These are phyloP conservation scores for Callospermophilus lateralis DNA, from an alignment of 2,113 vertebrate genomes.

Conservation along the genomic window DNA sequence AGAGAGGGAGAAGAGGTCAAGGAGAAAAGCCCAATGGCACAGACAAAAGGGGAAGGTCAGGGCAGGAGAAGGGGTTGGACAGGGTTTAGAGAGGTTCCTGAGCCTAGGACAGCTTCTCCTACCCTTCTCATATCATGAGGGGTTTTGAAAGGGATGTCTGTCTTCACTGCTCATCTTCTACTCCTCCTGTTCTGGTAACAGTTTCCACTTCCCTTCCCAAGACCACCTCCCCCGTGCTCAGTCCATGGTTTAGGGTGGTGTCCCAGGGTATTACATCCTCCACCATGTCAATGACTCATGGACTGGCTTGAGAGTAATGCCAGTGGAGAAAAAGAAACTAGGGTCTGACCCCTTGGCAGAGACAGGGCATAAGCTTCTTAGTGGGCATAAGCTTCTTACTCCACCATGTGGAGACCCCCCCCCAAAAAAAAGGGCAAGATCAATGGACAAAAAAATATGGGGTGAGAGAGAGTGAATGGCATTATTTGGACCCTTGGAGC, in stretches of 20 bases:
- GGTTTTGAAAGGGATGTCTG: background rate
- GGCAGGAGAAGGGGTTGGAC: background rate
- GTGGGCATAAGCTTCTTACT: background rate
- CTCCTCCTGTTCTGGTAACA: background rate
- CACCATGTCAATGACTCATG: background rate
- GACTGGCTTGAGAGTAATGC: background rate
- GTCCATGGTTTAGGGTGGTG: rapidly evolving
- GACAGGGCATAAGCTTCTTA: too few relatives aligned
- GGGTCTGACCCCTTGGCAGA: background rate
- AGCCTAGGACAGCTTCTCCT: background rate
- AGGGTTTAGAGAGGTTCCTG: background rate
- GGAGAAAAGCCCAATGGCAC: background rate
- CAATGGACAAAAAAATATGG: background rate
- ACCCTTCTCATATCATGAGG: rapidly evolving
- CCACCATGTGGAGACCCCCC: background rate
- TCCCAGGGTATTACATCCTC: too few relatives aligned
- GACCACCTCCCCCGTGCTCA: background rate
- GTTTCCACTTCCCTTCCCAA: background rate
- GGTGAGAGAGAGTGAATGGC: background rate
- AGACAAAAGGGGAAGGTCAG: background rate
- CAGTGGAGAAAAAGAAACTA: background rate
- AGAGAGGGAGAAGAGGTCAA: background rate
- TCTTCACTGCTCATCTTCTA: background rate
- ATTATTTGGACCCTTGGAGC: background rate
- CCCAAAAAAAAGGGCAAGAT: background rate